Evolutionary conservation across 2,888 invertebrate genomes (phyloP).

Genomic region (Dascillus cervinus): DNA sequence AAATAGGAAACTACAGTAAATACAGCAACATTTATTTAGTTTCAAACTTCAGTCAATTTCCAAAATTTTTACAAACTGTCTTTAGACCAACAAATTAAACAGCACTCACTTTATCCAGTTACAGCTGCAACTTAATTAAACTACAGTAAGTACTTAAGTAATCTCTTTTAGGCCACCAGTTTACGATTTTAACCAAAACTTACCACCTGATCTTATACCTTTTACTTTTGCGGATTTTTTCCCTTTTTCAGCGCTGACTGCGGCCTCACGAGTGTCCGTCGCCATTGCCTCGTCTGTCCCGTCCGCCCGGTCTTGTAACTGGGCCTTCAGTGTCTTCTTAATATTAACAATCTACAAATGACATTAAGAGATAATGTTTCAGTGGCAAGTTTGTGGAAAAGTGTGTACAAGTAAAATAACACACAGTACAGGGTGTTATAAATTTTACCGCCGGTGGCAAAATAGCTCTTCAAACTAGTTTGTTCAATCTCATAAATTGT

Average conservation of each 20-base stretch:
- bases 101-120: too few species aligned
- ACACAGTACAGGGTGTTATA: too few species aligned
- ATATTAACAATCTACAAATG: slow-evolving; percentile 66
- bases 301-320: slow-evolving; percentile 51
- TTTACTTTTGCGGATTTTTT: slow-evolving; percentile 55
- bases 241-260: slow-evolving; percentile 48
- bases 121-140: too few species aligned
- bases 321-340: slow-evolving; percentile 81
- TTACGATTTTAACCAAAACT: slow-evolving; percentile 59
- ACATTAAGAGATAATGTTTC: background rate
- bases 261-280: slow-evolving; percentile 60
- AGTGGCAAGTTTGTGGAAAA: background rate
- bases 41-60: too few species aligned
- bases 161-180: too few species aligned
- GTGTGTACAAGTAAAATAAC: background rate
- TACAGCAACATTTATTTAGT: too few species aligned
- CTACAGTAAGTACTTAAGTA: too few species aligned
- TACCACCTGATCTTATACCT: slow-evolving; percentile 56
- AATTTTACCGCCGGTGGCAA: too few species aligned
- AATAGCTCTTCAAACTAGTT: too few species aligned
- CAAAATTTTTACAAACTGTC: too few species aligned
- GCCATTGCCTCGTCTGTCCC: slow-evolving; percentile 83
- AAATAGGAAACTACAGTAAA: too few species aligned
- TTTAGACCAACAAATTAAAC: too few species aligned
- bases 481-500: background rate